phyloP scores from a whole-genome alignment of 2,113 vertebrate genomes.

The Furnarius figulus region DNA sequence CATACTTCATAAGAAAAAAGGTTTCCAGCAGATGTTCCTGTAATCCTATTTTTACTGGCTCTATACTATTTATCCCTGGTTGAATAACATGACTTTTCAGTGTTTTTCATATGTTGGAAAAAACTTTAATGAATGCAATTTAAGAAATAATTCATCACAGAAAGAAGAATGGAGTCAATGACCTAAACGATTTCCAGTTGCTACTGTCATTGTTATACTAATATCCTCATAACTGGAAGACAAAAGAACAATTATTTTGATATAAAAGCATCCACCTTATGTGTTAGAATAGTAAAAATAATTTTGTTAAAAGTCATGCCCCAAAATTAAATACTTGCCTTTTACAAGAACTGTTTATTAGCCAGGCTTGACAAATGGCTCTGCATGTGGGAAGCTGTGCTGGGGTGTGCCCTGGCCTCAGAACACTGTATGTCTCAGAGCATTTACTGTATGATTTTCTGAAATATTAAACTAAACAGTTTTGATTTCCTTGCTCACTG shows the following conservation, averaged over 20 bases:
- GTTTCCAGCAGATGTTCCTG: slow-evolving; percentile 5
- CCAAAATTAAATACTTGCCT: neutral
- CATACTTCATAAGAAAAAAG: neutral
- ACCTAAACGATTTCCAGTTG: neutral
- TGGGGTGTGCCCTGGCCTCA: slow-evolving; percentile 2
- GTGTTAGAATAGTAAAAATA: neutral
- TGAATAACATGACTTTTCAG: neutral
- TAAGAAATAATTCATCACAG: slow-evolving; percentile 4
- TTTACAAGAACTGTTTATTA: neutral
- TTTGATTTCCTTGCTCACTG: neutral
- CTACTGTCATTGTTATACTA: neutral
- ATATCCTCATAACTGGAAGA: neutral
- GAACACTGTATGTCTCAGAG: neutral
- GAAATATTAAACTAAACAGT: neutral
- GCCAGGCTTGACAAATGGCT: slow-evolving; percentile 19
- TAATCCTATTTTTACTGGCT: slow-evolving; percentile 17
- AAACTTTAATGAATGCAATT: neutral
- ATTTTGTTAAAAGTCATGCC: neutral
- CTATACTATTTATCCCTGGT: neutral
- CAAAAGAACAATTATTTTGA: neutral
- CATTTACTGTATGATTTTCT: neutral
- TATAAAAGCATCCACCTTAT: neutral
- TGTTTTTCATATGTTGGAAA: neutral
- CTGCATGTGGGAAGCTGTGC: neutral
- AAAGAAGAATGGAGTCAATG: neutral